Evolutionary conservation across 2,797 vertebrate genomes (phyloP), one percentile per base, ranked within the genome.

Genomic region (Pempheris klunzingeri): DNA sequence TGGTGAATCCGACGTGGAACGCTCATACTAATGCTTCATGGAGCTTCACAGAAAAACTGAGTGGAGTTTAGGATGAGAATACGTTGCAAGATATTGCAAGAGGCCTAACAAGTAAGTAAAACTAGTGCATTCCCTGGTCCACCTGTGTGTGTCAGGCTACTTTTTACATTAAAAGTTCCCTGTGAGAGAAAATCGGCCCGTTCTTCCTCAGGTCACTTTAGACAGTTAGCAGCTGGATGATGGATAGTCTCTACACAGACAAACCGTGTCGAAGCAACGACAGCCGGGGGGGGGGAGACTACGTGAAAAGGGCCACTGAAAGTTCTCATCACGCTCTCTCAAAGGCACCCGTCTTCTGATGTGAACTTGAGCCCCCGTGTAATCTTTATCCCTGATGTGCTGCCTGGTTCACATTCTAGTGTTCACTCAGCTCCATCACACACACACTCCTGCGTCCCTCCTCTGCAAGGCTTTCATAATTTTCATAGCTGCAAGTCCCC

Each of bases 321-420:
- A 57, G 32, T 58, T 73, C 24, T 64, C 36, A 69, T 63, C 65
- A 38, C 17, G 28, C 46, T 62, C 50, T 59, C 55, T 72, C 46
- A 79, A 82, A 83, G 75, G 71, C 77, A 67, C 57, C 77, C 24
- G 64, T 65, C 58, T 59, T 71, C 80, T 85, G 67, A 83, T 49
- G 62, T 74, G 55, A 71, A 70, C 52, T 46, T 24, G 3, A 64
- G 41, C 46, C 6, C 46, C 24, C n/a, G 34, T 57, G 3, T 61
- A n/a, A 60, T 53, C 49, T 46, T 44, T 14, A 62, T 82, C 62
- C 81, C 79, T 66, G 58, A 78, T 57, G 75, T 57, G 67, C 59
- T 58, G 55, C 61, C 55, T 28, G 53, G 38, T 63, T 72, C 83
- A 67, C 62, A 46, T 24, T 47, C 46, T 20, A 12, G 39, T 63